Base-by-base conservation (phyloP, 1,140 invertebrate species). In the Himalopsyche phryganea region DNA sequence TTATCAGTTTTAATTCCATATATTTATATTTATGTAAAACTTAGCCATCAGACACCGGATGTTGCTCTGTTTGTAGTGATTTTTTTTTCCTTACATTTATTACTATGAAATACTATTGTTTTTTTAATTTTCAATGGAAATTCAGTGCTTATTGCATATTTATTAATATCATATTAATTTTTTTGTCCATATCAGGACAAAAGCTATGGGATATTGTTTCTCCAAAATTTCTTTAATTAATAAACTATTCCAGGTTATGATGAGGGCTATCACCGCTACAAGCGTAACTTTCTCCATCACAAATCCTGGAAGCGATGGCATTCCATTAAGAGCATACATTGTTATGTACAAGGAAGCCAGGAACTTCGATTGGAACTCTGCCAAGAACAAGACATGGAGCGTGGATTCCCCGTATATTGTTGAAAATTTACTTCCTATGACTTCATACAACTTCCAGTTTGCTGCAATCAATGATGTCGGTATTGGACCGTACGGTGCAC, bases 401-500 rank as follows among this genome's bases (percentile, higher is more conserved):
- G 79, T 83, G 48, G 85, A 81, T 67, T 83, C 84, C 0, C 77
- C 82, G 0, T 92, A 92, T 69, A 86, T 90, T 33, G 71, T 96
- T n/a, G 91, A 94, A 67, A 80, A 84, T 50, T 74, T 96, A 41
- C 75, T 80, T 57, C 91, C 93, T 0, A 81, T 88, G 73, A 88
- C 83, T n/a, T 76, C 78, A 0, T 96, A 96, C 70, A 80, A 85
- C 50, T 94, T 96, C 74, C 83, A 87, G 53, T 94, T 96, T 70
- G 85, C 88, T 3, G 91, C 91, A 0, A 74, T 81, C 36, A 96
- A 94, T 74, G 84, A 87, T 63, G 92, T 93, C 1, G 94, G 92
- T 10, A 68, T 83, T 11, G 89, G 91, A 15, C 78, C 81, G 14
- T 95, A 85, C 85, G 81, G 80, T 14, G 76, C 80, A 13, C 72